phyloP scores from a whole-genome alignment of 2,113 vertebrate genomes.

The Colinus virginianus region DNA sequence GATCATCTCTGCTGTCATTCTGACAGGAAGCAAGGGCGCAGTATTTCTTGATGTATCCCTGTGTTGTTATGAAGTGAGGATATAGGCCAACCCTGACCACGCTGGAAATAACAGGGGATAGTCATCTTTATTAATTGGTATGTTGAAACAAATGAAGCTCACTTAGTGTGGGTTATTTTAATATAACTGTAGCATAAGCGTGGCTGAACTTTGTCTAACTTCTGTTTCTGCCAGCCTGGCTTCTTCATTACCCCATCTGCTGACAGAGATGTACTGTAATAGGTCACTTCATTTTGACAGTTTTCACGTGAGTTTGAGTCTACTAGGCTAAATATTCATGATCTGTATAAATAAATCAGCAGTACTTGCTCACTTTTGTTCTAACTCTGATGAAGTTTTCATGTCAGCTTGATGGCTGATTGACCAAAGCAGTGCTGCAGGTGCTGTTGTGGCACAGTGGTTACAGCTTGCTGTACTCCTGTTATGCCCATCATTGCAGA shows the following conservation, averaged over 20 bases:
- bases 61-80: not conserved
- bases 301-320: not conserved
- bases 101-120: too few relatives aligned
- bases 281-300: not conserved
- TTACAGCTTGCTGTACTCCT: not conserved
- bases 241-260: not conserved
- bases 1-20: not conserved
- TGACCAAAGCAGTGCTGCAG: not conserved
- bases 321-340: not conserved
- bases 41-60: not conserved
- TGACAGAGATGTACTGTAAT: not conserved
- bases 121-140: too few relatives aligned
- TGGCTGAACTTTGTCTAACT: not conserved
- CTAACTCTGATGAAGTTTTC: not conserved
- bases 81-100: not conserved
- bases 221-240: not conserved
- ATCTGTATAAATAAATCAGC: not conserved
- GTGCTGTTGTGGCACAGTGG: not conserved
- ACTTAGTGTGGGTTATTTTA: not conserved
- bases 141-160: not conserved
- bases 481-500: fast-evolving
- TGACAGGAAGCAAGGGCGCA: not conserved
- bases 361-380: not conserved
- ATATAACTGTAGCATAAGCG: not conserved
- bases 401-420: not conserved